Percentiles rank a stretch among this genome's conserved stretches.
These are phyloP conservation scores for Cepaea hortensis DNA, from an alignment of 2,888 invertebrate genomes.

Conservation along the genomic window DNA sequence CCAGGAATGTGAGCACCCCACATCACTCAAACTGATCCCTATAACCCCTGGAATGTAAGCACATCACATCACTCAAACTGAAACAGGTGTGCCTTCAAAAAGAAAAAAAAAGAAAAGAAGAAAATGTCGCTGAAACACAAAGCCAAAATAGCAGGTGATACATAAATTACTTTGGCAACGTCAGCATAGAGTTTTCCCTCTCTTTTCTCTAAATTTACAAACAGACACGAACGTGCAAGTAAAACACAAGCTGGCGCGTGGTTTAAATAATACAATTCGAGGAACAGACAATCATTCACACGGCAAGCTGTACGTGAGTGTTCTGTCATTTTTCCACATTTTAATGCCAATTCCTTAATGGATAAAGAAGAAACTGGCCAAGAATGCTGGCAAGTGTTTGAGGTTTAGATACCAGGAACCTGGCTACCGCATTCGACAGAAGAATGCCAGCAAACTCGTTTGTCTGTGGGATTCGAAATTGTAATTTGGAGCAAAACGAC, in stretches of 20 bases:
- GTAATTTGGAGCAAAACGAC: background rate
- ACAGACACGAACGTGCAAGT: background rate
- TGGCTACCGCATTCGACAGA: background rate
- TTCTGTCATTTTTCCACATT: slow-evolving; percentile 17
- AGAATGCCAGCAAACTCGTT: slow-evolving; percentile 9
- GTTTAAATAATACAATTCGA: slow-evolving; percentile 16
- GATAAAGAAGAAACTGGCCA: slow-evolving; percentile 26
- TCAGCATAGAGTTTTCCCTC: background rate
- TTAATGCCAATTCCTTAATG: slow-evolving; percentile 17
- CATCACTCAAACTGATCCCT: background rate
- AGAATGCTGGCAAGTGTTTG: slow-evolving; percentile 14
- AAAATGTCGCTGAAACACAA: slow-evolving; percentile 2
- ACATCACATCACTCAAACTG: background rate
- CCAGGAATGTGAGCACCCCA: background rate
- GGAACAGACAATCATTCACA: slow-evolving; percentile 12
- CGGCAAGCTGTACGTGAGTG: background rate
- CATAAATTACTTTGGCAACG: slow-evolving; percentile 42
- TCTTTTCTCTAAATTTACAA: background rate
- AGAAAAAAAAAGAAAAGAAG: background rate
- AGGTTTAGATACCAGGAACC: slow-evolving; percentile 4
- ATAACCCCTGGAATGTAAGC: background rate
- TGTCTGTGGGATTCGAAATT: background rate
- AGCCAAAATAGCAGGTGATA: slow-evolving; percentile 32
- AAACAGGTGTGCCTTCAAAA: slow-evolving; percentile 24
- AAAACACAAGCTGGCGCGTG: background rate